Evolutionary conservation across 2,113 vertebrate species (phyloP).

Genomic region (Carettochelys insculpta): DNA sequence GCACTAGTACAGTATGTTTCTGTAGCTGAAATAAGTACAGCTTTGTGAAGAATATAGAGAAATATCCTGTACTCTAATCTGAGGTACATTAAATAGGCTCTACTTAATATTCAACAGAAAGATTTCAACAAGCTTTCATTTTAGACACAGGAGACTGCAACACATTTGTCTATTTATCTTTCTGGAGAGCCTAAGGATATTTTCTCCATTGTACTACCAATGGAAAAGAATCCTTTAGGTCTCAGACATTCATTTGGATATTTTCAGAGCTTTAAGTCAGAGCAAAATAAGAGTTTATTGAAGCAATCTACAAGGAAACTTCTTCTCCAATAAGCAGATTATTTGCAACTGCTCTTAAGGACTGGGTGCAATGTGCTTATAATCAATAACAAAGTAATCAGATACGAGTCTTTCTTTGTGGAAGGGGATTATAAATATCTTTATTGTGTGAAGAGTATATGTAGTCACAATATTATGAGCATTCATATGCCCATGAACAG

Average conservation of each 20-base stretch:
- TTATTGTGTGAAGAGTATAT: background rate
- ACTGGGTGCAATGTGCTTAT: conserved; percentile 46
- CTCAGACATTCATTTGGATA: conserved; percentile 56
- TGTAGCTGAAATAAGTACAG: conserved; percentile 54
- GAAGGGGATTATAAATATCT: background rate
- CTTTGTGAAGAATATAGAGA: conserved; percentile 53
- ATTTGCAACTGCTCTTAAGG: conserved; percentile 70
- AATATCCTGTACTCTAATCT: conserved; percentile 66
- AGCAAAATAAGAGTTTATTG: conserved; percentile 74
- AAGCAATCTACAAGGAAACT: conserved; percentile 57
- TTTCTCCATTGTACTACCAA: conserved; percentile 74
- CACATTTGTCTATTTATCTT: conserved; percentile 62
- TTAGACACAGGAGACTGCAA: conserved; percentile 64
- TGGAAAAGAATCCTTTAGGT: conserved; percentile 64
- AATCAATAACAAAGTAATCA: conserved; percentile 54
- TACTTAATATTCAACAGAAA: conserved; percentile 63
- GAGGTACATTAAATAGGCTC: conserved; percentile 60
- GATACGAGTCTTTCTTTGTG: conserved; percentile 14
- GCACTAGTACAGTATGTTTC: conserved; percentile 16
- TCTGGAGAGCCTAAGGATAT: conserved; percentile 60
- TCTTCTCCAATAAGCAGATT: conserved; percentile 63
- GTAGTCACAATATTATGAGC: background rate
- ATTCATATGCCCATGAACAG: background rate
- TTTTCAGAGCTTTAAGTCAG: conserved; percentile 73
- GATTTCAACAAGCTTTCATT: conserved; percentile 45